Conservation (phyloP, 2,888 invertebrate species). For the Caenorhabditis sp. region DNA sequence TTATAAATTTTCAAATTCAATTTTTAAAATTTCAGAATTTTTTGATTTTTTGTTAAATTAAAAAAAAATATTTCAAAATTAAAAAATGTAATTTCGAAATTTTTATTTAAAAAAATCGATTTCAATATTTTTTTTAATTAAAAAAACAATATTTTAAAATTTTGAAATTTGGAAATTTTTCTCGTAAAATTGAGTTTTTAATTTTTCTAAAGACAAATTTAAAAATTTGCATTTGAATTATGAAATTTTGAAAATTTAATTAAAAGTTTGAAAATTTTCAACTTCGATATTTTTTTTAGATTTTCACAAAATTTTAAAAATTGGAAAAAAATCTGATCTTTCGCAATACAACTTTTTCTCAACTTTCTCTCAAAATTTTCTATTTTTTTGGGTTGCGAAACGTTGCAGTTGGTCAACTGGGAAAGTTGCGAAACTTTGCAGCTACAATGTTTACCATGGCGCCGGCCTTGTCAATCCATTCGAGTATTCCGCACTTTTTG, state of each 20-base stretch:
- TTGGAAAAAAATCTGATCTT: no score
- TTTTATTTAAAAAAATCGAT: background rate
- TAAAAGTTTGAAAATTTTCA: background rate
- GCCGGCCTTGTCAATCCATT: slow-evolving; percentile 13
- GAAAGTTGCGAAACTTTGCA: no score
- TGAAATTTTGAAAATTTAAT: background rate
- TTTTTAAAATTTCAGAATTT: no score
- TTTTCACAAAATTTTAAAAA: no score
- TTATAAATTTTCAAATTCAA: background rate
- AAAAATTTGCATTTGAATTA: no score
- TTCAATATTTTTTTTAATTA: background rate
- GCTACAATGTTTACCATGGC: no score
- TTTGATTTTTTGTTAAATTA: slow-evolving; percentile 1
- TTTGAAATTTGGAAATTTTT: background rate
- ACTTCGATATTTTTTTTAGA: background rate
- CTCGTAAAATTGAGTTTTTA: background rate
- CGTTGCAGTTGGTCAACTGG: no score
- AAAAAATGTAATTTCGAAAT: no score
- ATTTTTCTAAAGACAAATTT: no score
- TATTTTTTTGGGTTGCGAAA: no score
- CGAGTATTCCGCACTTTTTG: slow-evolving; percentile 10
- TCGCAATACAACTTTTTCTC: no score
- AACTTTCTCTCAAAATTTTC: no score
- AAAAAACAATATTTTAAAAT: background rate
- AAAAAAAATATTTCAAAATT: background rate